phyloP scores from a whole-genome alignment of 2,113 vertebrate genomes.

The Pycnonotus jocosus region DNA sequence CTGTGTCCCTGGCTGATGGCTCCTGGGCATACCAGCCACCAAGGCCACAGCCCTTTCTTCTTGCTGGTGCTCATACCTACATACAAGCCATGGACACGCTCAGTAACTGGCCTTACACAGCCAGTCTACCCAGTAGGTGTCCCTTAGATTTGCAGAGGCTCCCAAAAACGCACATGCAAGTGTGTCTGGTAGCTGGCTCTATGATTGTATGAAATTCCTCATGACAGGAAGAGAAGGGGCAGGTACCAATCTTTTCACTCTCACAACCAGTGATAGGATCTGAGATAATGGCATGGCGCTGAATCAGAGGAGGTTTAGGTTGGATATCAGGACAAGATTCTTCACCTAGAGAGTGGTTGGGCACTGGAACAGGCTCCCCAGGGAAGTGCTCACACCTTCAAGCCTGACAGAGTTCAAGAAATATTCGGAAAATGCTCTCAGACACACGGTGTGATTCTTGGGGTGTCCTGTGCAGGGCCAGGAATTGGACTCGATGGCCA shows the following conservation, averaged over 20 bases:
- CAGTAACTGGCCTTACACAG: not conserved
- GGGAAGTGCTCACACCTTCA: not conserved
- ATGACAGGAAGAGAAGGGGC: not conserved
- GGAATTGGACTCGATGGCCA: rapidly evolving
- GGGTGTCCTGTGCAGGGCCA: not conserved
- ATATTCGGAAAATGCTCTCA: not conserved
- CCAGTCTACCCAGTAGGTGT: not conserved
- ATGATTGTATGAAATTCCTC: not conserved
- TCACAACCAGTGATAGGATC: not conserved
- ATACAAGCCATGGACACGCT: rapidly evolving
- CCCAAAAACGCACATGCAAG: not conserved
- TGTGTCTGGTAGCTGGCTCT: not conserved
- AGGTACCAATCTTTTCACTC: not conserved
- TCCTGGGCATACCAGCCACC: too few species aligned
- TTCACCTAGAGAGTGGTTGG: not conserved
- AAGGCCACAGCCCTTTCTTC: not conserved
- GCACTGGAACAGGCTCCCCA: not conserved
- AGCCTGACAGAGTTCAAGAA: not conserved
- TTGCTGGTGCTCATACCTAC: not conserved
- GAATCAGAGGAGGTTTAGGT: not conserved
- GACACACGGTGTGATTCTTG: not conserved
- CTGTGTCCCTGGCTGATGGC: not conserved
- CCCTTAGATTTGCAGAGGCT: not conserved
- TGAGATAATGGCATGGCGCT: not conserved
- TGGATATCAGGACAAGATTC: not conserved